phyloP scores from a whole-genome alignment of 2,113 vertebrate genomes.

The Sisor rabdophorus region DNA sequence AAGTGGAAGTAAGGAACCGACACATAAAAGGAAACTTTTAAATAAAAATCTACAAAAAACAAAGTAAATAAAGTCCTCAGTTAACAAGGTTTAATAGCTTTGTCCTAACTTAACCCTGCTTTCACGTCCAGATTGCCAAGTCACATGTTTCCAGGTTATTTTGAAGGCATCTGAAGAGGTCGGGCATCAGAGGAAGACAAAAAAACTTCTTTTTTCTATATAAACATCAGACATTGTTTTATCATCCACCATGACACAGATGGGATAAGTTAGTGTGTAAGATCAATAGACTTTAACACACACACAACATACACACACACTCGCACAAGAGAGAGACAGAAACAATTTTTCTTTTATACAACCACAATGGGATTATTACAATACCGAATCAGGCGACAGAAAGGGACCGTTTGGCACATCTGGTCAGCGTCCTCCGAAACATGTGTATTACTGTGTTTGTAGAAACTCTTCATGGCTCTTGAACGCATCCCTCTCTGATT shows the following conservation, averaged over 20 bases:
- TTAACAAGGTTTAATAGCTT: background rate
- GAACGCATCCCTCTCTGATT: background rate
- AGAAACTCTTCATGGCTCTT: slow-evolving; percentile 14
- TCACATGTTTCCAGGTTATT: slow-evolving; percentile 23
- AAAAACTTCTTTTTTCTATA: background rate
- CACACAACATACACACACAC: slow-evolving; percentile 1
- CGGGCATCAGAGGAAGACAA: background rate
- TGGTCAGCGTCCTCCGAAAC: slow-evolving; percentile 8
- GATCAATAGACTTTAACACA: slow-evolving; percentile 11
- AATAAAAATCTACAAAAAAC: no score
- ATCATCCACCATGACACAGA: slow-evolving; percentile 24
- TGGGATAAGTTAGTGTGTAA: slow-evolving; percentile 6
- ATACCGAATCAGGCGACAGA: background rate
- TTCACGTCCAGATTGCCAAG: slow-evolving; percentile 2
- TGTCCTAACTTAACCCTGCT: slow-evolving; percentile 23
- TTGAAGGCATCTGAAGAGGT: background rate
- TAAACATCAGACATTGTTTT: slow-evolving; percentile 25
- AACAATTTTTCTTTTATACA: slow-evolving; percentile 1
- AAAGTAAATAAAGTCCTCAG: background rate
- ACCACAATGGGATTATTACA: background rate
- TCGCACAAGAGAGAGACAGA: background rate
- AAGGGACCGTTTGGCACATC: slow-evolving; percentile 8
- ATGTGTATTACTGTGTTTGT: slow-evolving; percentile 31
- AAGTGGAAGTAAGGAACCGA: no score
- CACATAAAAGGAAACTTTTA: no score